Evolutionary conservation across 2,797 vertebrate species (phyloP).

Genomic region (Pelochelys cantorii): DNA sequence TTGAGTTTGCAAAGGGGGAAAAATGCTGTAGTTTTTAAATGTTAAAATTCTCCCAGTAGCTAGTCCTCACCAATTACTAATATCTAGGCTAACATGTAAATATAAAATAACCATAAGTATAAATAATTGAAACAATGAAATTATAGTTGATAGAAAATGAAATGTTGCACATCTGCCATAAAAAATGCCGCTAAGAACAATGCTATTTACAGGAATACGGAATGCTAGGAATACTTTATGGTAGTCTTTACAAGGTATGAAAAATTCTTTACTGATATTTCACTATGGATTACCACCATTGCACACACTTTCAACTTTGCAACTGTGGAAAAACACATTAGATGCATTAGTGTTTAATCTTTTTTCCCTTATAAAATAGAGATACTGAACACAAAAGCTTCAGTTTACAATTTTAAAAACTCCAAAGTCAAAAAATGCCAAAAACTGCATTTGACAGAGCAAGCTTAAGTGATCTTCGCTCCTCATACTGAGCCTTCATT

Average conservation of each 20-base stretch:
- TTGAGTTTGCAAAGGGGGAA: slow-evolving; percentile 39
- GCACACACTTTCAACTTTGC: slow-evolving; percentile 54
- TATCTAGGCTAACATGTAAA: slow-evolving; percentile 43
- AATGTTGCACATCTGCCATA: not conserved
- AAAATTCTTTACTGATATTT: slow-evolving; percentile 48
- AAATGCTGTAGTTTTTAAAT: slow-evolving; percentile 44
- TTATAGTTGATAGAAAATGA: not conserved
- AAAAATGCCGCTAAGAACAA: slow-evolving; percentile 63
- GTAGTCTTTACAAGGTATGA: slow-evolving; percentile 49
- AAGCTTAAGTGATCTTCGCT: slow-evolving; percentile 32
- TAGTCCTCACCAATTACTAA: slow-evolving; percentile 7
- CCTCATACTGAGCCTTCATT: slow-evolving; percentile 18
- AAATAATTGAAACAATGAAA: slow-evolving; percentile 8
- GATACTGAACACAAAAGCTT: slow-evolving; percentile 6
- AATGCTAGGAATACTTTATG: slow-evolving; percentile 59
- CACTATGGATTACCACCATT: slow-evolving; percentile 44
- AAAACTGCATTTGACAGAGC: slow-evolving; percentile 38
- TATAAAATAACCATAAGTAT: not conserved
- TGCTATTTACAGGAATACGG: slow-evolving; percentile 1
- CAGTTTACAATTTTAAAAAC: slow-evolving; percentile 46
- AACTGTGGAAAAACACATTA: slow-evolving; percentile 15
- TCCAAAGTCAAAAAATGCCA: slow-evolving; percentile 12
- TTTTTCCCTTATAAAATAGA: not conserved
- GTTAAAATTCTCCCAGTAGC: slow-evolving; percentile 40
- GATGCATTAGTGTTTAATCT: slow-evolving; percentile 41